Conservation (phyloP, 2,113 vertebrate genomes). For the Prochilodus magdalenae region DNA sequence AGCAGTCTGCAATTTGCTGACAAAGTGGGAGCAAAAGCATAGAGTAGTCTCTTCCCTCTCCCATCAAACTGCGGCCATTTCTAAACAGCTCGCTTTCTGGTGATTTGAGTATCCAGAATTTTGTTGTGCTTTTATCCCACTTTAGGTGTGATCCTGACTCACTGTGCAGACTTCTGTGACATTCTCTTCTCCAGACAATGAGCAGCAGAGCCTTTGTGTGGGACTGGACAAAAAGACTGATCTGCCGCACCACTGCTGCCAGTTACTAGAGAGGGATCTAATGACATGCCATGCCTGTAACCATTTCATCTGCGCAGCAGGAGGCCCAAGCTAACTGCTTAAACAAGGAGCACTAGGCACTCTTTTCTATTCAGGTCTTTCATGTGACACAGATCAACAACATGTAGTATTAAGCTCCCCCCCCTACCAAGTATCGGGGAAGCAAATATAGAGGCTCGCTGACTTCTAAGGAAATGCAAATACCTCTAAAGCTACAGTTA, state of each 20-base stretch:
- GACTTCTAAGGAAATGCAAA: background rate
- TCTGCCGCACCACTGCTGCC: slow-evolving; percentile 58
- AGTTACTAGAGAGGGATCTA: slow-evolving; percentile 57
- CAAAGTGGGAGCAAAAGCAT: slow-evolving; percentile 3
- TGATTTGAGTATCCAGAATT: background rate
- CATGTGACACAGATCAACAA: background rate
- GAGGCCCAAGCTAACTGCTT: background rate
- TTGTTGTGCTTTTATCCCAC: background rate
- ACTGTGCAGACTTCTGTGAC: background rate
- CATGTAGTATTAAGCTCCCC: background rate
- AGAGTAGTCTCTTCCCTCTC: background rate
- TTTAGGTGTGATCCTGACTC: background rate
- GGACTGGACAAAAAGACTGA: no score
- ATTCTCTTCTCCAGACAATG: slow-evolving; percentile 46
- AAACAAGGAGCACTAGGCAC: background rate
- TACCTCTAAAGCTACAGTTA: background rate
- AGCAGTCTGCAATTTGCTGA: background rate
- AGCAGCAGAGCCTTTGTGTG: slow-evolving; percentile 62
- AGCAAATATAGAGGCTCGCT: background rate
- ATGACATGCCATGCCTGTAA: slow-evolving; percentile 54
- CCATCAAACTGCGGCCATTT: background rate
- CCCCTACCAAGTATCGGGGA: background rate
- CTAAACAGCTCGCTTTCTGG: background rate
- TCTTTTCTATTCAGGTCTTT: background rate
- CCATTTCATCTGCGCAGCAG: background rate